Evolutionary conservation across 2,888 invertebrate species (phyloP), one percentile per base, ranked within the genome.

Genomic region (Cephus sareptanus): DNA sequence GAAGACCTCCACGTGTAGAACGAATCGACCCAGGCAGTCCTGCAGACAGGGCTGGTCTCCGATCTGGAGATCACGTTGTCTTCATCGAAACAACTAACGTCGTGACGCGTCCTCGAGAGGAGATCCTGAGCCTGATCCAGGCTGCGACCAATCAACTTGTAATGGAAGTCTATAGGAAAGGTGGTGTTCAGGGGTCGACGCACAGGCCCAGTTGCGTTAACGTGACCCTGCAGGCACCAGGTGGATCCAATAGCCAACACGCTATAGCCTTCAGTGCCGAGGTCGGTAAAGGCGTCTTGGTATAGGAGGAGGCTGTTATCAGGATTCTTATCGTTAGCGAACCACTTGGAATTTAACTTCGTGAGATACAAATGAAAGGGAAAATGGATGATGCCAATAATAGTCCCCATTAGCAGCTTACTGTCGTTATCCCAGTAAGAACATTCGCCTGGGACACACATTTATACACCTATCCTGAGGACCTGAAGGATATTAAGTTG

Each of bases 211-310:
- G 89, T 82, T 89, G 88, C 80, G 87, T 89, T 80, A 86, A 87
- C 84, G 85, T 88, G 74, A 86, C 86, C 74, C 81, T 86, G 75
- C 89, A 89, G 78, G 84, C 74, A 77, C 83, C 73, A 76, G 81
- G 75, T 31, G 37, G 31, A 35, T 35, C 92, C 78, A 92, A 92
- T 71, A 85, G 85, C 73, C 85, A 86, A 12, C 82, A 85, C 76
- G 87, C 89, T 93, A 96, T 97, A 90, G 96, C 97, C 76, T 97
- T 97, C 92, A 96, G 95, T 90, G 95, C 96, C 92, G 97, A 97
- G 97, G 97, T 97, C 94, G 97, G 97, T 96, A 95, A 94, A 87
- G 97, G 97, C 81, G 96, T 97, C 87, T 94, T 97, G 88, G 97
- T 97, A 86, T 97, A 93, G 77, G 75, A 79, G 76, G 9, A 56